Base-by-base conservation (phyloP, 2,888 invertebrate genomes). In the Argynnis bischoffii region DNA sequence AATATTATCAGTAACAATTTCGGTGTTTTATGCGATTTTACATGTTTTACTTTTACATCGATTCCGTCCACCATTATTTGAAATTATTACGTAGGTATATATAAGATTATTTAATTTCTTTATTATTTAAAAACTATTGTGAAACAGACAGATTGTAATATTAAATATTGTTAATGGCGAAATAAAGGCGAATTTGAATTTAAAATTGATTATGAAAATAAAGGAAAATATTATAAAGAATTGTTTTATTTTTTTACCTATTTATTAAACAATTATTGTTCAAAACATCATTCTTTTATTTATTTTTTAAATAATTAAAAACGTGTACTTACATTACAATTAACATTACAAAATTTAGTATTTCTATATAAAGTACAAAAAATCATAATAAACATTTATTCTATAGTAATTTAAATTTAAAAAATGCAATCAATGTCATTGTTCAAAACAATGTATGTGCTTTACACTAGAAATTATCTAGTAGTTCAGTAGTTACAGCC, bases 21-120 rank as follows among this genome's bases (percentile, higher is more conserved):
- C 47, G 13, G n/a, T 18, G 35, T 61, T 51, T 35, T 2, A 51
- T 14, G 15, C 18, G 14, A 50, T 50, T 15, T 48, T 48, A 5
- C 15, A 50, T n/a, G 50, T 50, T n/a, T 18, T 16, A 46, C 11
- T 26, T 16, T 60, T 60, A 35, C 31, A 31, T 16, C 5, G 41
- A 18, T 55, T 61, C 66, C 69, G 61, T 69, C 66, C 66, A 50
- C 48, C 47, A 55, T 63, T 51, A 61, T 55, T 56, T 66, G 47
- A 60, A 60, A 65, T 61, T 66, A 47, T 54, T 48, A 53, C 61
- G 26, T 56, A 67, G 35, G 18, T 67, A 11, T 41, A 55, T 60
- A 64, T 70, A 70, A 67, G 60, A 64, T 65, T 67, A 70, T 70
- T 67, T 67, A 72, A 72, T 56, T 69, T 60, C 46, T 55, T 55